Conservation (phyloP, 1,140 invertebrate genomes). For the Plectrocnemia conspersa region DNA sequence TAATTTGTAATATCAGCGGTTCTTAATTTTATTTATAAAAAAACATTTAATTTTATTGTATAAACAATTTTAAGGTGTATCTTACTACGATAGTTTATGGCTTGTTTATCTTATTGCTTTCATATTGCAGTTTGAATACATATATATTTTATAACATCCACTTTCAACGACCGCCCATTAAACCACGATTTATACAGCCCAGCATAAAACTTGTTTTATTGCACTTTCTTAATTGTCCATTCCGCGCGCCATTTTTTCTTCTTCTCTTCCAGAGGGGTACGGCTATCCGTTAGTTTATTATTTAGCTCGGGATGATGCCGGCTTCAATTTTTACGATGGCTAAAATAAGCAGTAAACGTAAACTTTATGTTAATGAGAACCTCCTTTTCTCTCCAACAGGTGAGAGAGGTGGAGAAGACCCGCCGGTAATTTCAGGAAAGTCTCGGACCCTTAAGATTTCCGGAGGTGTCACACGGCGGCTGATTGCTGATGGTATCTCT, state of each 20-base stretch:
- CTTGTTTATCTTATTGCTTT: too few relatives aligned
- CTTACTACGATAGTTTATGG: too few relatives aligned
- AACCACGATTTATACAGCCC: neutral
- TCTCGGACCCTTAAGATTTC: neutral
- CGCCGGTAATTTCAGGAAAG: neutral
- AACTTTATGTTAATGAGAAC: conserved; percentile 24
- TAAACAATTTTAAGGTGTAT: too few relatives aligned
- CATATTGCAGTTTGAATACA: too few relatives aligned
- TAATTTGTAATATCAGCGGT: too few relatives aligned
- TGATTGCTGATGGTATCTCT: conserved; percentile 21
- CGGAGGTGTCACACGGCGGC: conserved; percentile 7
- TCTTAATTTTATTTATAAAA: too few relatives aligned
- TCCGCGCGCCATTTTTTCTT: conserved; percentile 2
- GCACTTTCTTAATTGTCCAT: neutral
- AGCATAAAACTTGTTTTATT: conserved; percentile 7
- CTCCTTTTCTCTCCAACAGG: conserved; percentile 20
- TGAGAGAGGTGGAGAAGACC: neutral
- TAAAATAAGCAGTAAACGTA: conserved; percentile 17
- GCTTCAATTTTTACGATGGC: conserved; percentile 19
- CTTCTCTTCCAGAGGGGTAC: neutral
- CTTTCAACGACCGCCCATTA: too few relatives aligned
- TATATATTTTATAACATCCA: too few relatives aligned
- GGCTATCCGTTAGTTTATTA: conserved; percentile 10
- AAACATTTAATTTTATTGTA: too few relatives aligned
- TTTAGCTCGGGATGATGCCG: conserved; percentile 15